Conservation (phyloP, 2,797 vertebrate genomes). For the Remorina albescens region DNA sequence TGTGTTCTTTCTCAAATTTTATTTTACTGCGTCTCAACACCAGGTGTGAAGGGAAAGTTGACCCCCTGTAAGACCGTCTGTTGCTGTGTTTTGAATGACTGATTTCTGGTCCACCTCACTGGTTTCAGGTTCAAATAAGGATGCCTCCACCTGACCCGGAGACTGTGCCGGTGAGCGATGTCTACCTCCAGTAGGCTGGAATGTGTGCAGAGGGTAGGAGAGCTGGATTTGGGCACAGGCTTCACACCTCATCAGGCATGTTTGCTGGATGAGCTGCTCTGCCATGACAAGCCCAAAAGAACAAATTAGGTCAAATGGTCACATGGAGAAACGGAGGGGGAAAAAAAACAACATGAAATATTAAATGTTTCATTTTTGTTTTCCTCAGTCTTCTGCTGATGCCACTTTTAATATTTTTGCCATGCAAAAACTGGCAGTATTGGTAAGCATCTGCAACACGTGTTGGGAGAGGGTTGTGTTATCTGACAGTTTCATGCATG, state of each 20-base stretch:
- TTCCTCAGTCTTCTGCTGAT: constrained; percentile 46
- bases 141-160: constrained; percentile 63
- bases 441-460: constrained; percentile 68
- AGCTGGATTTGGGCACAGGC: constrained; percentile 71
- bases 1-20: neutral
- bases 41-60: constrained; percentile 18
- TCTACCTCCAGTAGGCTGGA: constrained; percentile 63
- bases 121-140: constrained; percentile 55
- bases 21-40: neutral
- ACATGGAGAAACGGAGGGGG: constrained; percentile 68
- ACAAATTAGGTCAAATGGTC: constrained; percentile 83
- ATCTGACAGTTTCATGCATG: constrained; percentile 72
- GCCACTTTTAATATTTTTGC: constrained; percentile 69
- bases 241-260: constrained; percentile 81
- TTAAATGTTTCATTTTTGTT: constrained; percentile 72
- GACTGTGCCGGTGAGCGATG: constrained; percentile 53
- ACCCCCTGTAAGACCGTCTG: neutral
- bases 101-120: constrained; percentile 52
- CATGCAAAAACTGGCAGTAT: constrained; percentile 65
- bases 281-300: constrained; percentile 81
- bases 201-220: constrained; percentile 71
- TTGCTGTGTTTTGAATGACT: constrained; percentile 42
- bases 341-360: constrained; percentile 70
- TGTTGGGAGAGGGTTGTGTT: constrained; percentile 57
- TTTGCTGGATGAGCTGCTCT: constrained; percentile 79